phyloP scores from a whole-genome alignment of 2,113 vertebrate genomes.

The Rhinolophus ferrumequinum region DNA sequence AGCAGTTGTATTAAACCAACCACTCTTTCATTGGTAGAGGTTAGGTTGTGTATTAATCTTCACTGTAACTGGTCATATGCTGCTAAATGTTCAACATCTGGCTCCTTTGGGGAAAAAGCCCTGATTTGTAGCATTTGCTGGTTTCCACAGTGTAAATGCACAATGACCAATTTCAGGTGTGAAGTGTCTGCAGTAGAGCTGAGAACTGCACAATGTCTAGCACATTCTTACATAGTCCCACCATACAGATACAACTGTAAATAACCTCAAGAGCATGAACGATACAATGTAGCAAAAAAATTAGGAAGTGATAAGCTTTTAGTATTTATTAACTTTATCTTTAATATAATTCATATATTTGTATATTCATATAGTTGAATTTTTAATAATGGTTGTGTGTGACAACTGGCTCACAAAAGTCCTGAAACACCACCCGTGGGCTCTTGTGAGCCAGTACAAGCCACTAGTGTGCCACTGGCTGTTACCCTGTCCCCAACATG shows the following conservation, averaged over 20 bases:
- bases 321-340: background rate
- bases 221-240: background rate
- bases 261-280: background rate
- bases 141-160: background rate
- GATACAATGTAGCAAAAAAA: background rate
- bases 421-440: background rate
- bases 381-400: slow-evolving; percentile 3
- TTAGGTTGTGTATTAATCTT: background rate
- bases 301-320: background rate
- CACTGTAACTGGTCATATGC: background rate
- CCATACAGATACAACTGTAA: background rate
- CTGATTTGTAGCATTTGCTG: background rate
- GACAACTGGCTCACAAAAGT: background rate
- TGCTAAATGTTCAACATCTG: background rate
- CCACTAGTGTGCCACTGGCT: background rate
- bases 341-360: background rate
- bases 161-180: background rate
- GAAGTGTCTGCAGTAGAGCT: background rate
- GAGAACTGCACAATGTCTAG: background rate
- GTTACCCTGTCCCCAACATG: background rate
- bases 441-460: background rate
- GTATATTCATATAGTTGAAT: background rate
- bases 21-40: background rate
- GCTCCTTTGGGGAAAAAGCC: background rate
- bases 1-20: background rate